These are phyloP conservation scores for Polyodon spathula DNA, from an alignment of 2,113 vertebrate genomes.

Conservation along the genomic window DNA sequence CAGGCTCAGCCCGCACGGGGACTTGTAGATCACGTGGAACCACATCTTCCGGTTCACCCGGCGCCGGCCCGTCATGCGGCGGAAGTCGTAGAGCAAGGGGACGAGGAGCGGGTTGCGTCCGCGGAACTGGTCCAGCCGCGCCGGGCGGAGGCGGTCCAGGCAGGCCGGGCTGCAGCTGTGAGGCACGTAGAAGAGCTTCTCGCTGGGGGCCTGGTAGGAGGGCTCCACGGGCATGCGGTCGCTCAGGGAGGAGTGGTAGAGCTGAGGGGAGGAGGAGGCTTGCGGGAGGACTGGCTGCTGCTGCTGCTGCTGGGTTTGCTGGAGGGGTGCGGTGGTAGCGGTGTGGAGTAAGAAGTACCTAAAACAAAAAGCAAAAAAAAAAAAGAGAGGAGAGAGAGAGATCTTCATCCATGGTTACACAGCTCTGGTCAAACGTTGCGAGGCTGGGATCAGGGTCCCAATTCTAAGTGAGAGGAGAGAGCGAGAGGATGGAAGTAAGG, in stretches of 20 bases:
- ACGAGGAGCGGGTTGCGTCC: slow-evolving; percentile 86
- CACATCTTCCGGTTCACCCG: slow-evolving; percentile 93
- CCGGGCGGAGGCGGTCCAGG: slow-evolving; percentile 68
- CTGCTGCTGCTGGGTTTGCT: background rate
- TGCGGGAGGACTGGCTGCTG: background rate
- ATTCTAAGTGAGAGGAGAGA: background rate
- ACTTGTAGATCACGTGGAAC: slow-evolving; percentile 94
- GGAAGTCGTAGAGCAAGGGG: slow-evolving; percentile 85
- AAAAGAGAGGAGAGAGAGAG: too few species aligned
- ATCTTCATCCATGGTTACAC: too few species aligned
- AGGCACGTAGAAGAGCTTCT: slow-evolving; percentile 84
- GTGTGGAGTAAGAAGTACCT: background rate
- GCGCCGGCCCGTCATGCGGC: slow-evolving; percentile 84
- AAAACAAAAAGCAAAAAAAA: too few species aligned
- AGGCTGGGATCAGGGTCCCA: slow-evolving; percentile 14
- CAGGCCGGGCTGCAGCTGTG: slow-evolving; percentile 76
- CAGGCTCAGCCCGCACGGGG: slow-evolving; percentile 84
- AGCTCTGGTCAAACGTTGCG: slow-evolving; percentile 6
- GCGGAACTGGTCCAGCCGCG: slow-evolving; percentile 56
- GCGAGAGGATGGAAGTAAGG: background rate
- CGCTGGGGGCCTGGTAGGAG: slow-evolving; percentile 77
- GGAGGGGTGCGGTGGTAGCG: background rate
- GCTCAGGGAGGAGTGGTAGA: slow-evolving; percentile 32
- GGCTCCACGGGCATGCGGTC: slow-evolving; percentile 72
- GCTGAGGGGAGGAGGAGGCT: slow-evolving; percentile 30